Evolutionary conservation across 2,888 invertebrate species (phyloP).

Genomic region (Chymomyza caudatula): DNA sequence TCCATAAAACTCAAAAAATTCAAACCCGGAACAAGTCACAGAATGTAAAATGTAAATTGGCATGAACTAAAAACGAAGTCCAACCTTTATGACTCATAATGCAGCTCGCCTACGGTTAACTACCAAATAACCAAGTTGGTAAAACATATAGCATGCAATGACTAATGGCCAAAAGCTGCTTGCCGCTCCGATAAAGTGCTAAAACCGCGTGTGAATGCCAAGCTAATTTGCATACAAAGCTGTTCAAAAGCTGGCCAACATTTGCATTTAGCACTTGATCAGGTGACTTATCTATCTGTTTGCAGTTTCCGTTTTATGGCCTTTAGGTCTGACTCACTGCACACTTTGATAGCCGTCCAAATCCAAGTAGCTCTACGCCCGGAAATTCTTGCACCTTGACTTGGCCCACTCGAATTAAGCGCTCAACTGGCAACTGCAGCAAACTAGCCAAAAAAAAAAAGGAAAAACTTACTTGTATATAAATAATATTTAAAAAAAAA

Average conservation of each 20-base stretch:
- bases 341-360: conserved; percentile 40
- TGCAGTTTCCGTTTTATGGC: not conserved
- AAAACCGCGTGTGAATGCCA: no score
- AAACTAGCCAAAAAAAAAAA: conserved; percentile 45
- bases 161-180: not conserved
- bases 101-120: no score
- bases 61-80: conserved; percentile 17
- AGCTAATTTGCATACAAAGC: conserved; percentile 68
- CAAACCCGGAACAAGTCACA: conserved; percentile 21
- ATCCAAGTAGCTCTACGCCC: not conserved
- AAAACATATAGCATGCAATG: not conserved
- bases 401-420: conserved; percentile 11
- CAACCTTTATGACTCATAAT: conserved; percentile 31
- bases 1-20: conserved; percentile 18
- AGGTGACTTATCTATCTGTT: conserved; percentile 15
- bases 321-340: not conserved
- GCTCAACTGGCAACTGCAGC: not conserved
- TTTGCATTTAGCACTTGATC: conserved; percentile 7
- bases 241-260: conserved; percentile 42
- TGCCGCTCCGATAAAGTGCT: no score
- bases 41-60: conserved; percentile 32
- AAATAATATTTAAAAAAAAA: conserved; percentile 9
- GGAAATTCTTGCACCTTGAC: not conserved
- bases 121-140: not conserved
- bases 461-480: conserved; percentile 47